Evolutionary conservation across 1,140 invertebrate genomes (phyloP).

Genomic region (Phocides pigmalion): DNA sequence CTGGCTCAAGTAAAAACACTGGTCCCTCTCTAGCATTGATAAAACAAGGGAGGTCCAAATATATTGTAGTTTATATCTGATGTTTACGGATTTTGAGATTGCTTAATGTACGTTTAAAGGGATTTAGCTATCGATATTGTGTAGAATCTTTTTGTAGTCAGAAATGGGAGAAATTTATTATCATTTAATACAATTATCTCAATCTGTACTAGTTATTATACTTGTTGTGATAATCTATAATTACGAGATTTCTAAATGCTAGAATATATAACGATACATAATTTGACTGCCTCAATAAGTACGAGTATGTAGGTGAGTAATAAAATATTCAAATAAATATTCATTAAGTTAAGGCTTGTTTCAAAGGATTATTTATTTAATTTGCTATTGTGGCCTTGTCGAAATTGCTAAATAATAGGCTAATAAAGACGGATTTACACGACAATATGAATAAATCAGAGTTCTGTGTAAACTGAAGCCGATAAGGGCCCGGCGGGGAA

Average conservation of each 20-base stretch:
- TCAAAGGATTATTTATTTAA: slow-evolving; percentile 3
- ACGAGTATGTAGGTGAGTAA: too few species aligned
- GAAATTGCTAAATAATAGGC: not conserved
- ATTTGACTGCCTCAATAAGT: too few species aligned
- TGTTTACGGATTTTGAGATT: not conserved
- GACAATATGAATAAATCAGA: slow-evolving; percentile 24
- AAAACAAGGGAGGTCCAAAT: slow-evolving; percentile 35
- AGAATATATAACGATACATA: too few species aligned
- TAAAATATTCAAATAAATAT: not conserved
- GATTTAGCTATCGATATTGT: not conserved
- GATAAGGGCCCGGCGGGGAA: slow-evolving; percentile 27
- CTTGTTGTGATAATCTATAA: too few species aligned
- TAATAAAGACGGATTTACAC: slow-evolving; percentile 28
- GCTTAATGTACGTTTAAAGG: not conserved
- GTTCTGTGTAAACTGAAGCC: slow-evolving; percentile 21
- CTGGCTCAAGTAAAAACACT: slow-evolving; percentile 68
- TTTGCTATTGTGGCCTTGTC: not conserved
- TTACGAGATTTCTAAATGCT: too few species aligned
- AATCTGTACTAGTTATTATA: too few species aligned
- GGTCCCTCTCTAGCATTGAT: slow-evolving; percentile 50
- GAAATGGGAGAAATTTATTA: not conserved
- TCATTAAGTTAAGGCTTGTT: not conserved
- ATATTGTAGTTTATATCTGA: slow-evolving; percentile 22
- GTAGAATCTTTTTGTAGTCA: not conserved
- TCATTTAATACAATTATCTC: too few species aligned